Evolutionary conservation across 2,888 invertebrate genomes (phyloP).

Genomic region (Spisula subtruncata): DNA sequence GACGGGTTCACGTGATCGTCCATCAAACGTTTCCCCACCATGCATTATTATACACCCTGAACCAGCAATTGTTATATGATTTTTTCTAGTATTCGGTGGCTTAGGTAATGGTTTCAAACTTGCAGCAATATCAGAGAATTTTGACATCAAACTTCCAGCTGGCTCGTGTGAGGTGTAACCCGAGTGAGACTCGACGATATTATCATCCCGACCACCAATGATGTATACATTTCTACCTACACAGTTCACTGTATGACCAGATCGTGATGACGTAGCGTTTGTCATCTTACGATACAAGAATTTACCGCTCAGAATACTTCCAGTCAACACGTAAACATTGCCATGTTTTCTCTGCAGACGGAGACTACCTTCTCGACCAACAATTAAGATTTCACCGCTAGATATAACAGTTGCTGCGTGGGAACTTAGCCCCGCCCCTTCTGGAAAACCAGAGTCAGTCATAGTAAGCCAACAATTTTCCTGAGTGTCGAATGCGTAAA

Average conservation of each 20-base stretch:
- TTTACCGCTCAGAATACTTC: constrained; percentile 75
- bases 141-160: constrained; percentile 54
- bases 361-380: constrained; percentile 87
- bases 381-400: constrained; percentile 82
- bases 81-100: constrained; percentile 85
- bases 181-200: constrained; percentile 81
- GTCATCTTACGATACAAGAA: constrained; percentile 81
- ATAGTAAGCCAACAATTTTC: constrained; percentile 80
- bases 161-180: constrained; percentile 62
- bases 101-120: constrained; percentile 78
- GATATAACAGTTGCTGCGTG: constrained; percentile 84
- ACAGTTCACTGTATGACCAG: constrained; percentile 85
- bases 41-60: constrained; percentile 81
- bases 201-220: constrained; percentile 85
- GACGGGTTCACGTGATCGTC: constrained; percentile 84
- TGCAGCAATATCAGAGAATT: constrained; percentile 65
- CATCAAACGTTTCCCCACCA: constrained; percentile 88
- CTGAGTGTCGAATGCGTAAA: constrained; percentile 83
- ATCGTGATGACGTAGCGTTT: constrained; percentile 82
- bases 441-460: constrained; percentile 82
- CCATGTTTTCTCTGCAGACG: constrained; percentile 85
- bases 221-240: constrained; percentile 81
- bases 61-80: constrained; percentile 83
- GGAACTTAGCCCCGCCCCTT: constrained; percentile 86
- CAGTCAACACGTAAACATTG: constrained; percentile 83